These are phyloP conservation scores for Ommatoiulus sabulosus DNA, from an alignment of 2,888 invertebrate species.

Conservation along the genomic window DNA sequence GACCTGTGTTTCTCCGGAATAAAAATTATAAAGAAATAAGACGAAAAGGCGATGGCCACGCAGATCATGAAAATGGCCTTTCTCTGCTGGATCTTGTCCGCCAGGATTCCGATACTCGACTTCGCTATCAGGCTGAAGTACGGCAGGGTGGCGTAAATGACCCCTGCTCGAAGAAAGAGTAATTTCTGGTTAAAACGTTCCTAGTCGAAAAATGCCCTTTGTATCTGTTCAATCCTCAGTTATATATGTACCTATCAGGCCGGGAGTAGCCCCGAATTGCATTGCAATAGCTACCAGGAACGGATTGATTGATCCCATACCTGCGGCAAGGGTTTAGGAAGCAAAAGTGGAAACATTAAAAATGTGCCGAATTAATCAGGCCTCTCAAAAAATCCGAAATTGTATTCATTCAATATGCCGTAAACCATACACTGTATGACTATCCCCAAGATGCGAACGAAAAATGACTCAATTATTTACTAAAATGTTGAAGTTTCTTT, in stretches of 20 bases:
- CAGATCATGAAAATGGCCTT: neutral
- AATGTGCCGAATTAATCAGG: too few species aligned
- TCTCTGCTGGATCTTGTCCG: conserved; percentile 82
- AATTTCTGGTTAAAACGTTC: neutral
- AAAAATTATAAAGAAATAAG: neutral
- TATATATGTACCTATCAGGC: neutral
- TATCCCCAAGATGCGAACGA: neutral
- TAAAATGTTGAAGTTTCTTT: neutral
- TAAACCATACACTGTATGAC: neutral
- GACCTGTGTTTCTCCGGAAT: neutral
- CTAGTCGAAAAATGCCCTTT: neutral
- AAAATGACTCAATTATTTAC: neutral
- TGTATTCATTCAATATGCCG: neutral
- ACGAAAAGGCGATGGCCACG: neutral
- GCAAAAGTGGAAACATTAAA: neutral
- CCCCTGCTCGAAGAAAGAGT: neutral
- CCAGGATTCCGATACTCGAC: conserved; percentile 83
- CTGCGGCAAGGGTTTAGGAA: neutral
- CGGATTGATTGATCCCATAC: neutral
- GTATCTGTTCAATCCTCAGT: neutral
- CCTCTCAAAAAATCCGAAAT: too few species aligned
- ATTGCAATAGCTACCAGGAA: neutral
- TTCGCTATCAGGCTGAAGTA: conserved; percentile 83
- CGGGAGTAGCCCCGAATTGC: conserved; percentile 20
- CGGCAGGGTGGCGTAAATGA: conserved; percentile 71